phyloP scores from a whole-genome alignment of 2,113 vertebrate species.

The Ophiodon elongatus region DNA sequence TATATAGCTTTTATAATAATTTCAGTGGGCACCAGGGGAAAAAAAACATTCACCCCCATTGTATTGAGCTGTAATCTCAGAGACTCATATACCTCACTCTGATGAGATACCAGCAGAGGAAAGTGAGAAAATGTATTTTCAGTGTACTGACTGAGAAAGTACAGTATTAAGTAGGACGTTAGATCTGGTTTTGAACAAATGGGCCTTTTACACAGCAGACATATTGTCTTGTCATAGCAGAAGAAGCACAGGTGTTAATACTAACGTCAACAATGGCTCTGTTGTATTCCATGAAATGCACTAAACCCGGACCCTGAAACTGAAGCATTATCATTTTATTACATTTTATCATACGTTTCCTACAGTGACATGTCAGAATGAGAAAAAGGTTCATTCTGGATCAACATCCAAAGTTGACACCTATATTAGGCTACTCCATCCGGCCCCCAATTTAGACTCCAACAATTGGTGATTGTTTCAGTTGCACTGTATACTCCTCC shows the following conservation, averaged over 20 bases:
- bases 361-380: not conserved
- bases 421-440: not conserved
- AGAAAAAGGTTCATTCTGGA: not conserved
- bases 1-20: not conserved
- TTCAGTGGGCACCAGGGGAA: not conserved
- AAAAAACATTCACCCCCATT: not conserved
- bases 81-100: not conserved
- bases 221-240: not conserved
- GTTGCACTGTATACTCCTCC: slow-evolving; percentile 34
- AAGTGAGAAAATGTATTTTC: not conserved
- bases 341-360: not conserved
- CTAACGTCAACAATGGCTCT: not conserved
- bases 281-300: not conserved
- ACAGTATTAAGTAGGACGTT: not conserved
- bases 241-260: not conserved
- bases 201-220: not conserved
- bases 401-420: not conserved
- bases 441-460: not conserved
- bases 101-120: not conserved
- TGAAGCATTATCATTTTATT: not conserved
- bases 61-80: not conserved
- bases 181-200: not conserved
- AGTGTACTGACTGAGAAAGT: not conserved
- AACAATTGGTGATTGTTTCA: slow-evolving; percentile 62
- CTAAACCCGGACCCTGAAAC: not conserved